Evolutionary conservation across 2,113 vertebrate species (phyloP).

Genomic region (Neogale vison): DNA sequence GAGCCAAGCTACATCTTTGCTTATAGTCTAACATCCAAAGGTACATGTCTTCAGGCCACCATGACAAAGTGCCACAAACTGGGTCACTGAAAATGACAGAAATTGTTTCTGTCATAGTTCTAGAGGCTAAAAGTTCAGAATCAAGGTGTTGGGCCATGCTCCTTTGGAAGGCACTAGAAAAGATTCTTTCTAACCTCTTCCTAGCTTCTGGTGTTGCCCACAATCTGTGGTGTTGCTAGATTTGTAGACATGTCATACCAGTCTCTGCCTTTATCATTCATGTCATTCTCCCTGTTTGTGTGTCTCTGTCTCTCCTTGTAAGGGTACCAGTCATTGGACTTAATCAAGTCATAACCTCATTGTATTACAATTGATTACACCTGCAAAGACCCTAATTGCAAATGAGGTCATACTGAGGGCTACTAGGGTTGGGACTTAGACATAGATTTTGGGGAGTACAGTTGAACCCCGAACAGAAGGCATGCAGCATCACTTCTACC

Average conservation of each 20-base stretch:
- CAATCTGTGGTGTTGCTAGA: not conserved
- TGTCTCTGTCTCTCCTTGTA: not conserved
- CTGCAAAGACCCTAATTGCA: not conserved
- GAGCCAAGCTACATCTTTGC: not conserved
- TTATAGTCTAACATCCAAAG: not conserved
- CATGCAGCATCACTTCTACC: not conserved
- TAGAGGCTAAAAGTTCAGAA: not conserved
- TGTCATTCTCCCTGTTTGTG: too few species aligned
- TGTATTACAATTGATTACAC: not conserved
- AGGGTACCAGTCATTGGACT: not conserved
- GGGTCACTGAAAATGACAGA: not conserved
- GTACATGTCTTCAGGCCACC: not conserved
- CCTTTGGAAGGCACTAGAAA: not conserved
- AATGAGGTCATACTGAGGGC: too few species aligned
- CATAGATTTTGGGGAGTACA: not conserved
- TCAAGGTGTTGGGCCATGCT: accelerated
- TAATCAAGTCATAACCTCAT: not conserved
- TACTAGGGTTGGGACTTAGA: not conserved
- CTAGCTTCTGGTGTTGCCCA: not conserved
- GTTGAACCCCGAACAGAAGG: not conserved
- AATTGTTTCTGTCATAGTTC: not conserved
- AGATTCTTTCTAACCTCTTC: not conserved
- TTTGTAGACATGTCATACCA: not conserved
- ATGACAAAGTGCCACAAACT: not conserved
- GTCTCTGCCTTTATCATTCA: not conserved